These are phyloP conservation scores for Rhinolophus sinicus DNA, from an alignment of 2,113 vertebrate genomes.

Conservation along the genomic window DNA sequence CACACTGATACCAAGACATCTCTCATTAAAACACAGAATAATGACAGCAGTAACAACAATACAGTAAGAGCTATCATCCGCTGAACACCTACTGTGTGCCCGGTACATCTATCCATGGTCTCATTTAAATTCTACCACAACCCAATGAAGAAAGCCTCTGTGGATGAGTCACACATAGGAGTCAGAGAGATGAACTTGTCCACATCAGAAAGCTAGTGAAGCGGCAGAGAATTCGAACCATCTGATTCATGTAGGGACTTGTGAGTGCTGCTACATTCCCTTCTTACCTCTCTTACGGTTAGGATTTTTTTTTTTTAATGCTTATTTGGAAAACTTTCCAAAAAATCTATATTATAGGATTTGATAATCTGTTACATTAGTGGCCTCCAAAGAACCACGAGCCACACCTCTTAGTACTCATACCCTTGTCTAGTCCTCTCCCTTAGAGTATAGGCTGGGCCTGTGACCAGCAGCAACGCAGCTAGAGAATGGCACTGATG, in stretches of 20 bases:
- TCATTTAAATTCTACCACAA: slow-evolving; percentile 31
- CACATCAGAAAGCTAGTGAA: not conserved
- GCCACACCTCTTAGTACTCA: not conserved
- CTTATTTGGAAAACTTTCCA: slow-evolving; percentile 8
- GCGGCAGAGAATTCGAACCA: not conserved
- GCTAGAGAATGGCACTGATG: not conserved
- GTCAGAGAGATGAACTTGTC: not conserved
- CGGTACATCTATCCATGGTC: not conserved
- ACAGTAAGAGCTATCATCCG: not conserved
- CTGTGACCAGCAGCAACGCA: not conserved
- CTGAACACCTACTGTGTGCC: not conserved
- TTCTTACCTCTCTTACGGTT: not conserved
- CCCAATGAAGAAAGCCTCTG: not conserved
- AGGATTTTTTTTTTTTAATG: not conserved
- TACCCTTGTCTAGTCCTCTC: not conserved
- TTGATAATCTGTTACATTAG: not conserved
- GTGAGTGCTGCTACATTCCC: not conserved
- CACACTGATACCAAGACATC: not conserved
- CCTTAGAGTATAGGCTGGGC: not conserved
- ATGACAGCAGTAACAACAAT: not conserved
- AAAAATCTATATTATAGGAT: not conserved
- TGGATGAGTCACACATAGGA: not conserved
- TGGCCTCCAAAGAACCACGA: not conserved
- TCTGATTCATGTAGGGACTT: not conserved
- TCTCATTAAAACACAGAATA: not conserved